Evolutionary conservation across 2,888 invertebrate genomes (phyloP).

Genomic region (Drosophila formosana): DNA sequence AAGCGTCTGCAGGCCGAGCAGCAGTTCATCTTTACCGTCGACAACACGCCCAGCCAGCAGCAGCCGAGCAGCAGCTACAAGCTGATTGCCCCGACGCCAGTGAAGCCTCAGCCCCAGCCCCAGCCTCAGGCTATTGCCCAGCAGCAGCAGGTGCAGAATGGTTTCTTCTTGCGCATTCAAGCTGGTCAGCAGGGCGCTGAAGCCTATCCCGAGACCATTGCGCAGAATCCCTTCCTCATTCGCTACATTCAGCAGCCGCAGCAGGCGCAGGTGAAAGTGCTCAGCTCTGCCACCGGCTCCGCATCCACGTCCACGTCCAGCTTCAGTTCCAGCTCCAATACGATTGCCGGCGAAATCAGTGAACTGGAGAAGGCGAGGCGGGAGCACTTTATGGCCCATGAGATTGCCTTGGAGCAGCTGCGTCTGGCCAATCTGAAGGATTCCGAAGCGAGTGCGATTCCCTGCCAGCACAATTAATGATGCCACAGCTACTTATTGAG

Average conservation of each 20-base stretch:
- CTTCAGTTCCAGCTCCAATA: background rate
- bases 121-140: slow-evolving; percentile 47
- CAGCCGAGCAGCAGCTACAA: slow-evolving; percentile 22
- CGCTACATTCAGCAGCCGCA: slow-evolving; percentile 45
- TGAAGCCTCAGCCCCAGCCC: slow-evolving; percentile 26
- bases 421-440: slow-evolving; percentile 74
- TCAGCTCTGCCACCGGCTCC: background rate
- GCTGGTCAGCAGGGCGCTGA: slow-evolving; percentile 39
- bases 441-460: slow-evolving; percentile 50
- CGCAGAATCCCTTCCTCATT: slow-evolving; percentile 68
- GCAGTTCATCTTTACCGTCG: slow-evolving; percentile 10
- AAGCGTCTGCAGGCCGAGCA: slow-evolving; percentile 37
- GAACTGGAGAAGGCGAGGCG: slow-evolving; percentile 78
- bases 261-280: slow-evolving; percentile 17
- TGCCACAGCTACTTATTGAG: background rate
- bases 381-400: slow-evolving; percentile 83
- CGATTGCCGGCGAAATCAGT: slow-evolving; percentile 28
- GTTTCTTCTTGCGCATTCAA: slow-evolving; percentile 71
- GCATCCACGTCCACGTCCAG: background rate
- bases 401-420: slow-evolving; percentile 81
- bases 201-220: slow-evolving; percentile 14
- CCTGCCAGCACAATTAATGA: slow-evolving; percentile 46
- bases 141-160: slow-evolving; percentile 69
- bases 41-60: background rate
- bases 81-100: slow-evolving; percentile 13